Base-by-base conservation (phyloP, 2,888 invertebrate species). In the Galerucella pusilla region DNA sequence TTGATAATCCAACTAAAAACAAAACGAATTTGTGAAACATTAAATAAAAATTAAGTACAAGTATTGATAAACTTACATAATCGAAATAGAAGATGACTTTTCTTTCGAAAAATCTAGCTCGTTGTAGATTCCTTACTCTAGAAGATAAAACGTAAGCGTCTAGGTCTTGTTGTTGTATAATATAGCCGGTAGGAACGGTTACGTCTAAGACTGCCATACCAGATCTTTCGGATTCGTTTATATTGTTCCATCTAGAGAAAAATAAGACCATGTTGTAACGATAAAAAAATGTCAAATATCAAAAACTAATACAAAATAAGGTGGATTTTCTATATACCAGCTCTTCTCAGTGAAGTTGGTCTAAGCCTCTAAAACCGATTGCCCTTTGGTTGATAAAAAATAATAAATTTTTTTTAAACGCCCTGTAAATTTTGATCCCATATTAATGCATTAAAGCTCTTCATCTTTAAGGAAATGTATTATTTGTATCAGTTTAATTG, bases 31-130 rank as follows among this genome's bases (percentile, higher is more conserved):
- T 16, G 9, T 42, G 35, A 10, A 0, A 35, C 10, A 64, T 46
- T 11, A n/a, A 14, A 14, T 54, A 20, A 52, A 35, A 35, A 35
- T 35, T 35, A 6, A 35, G 5, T 6, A 6, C 6, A 35, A 35
- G 20, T 52, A 20, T 10, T 1, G 14, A 52, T 10, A 10, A 12
- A 91, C 94, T 93, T 89, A 97, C 96, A 86, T 94, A 97, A 87
- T 96, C 94, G 86, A 98, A 98, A 88, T 97, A 98, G 89, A 97
- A 97, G 67, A 96, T 89, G 76, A 97, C 93, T 90, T 97, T 96
- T 79, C 92, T 90, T 79, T 94, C 93, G 80, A 91, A 89, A 87
- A 93, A 97, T 83, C 93, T 92, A 64, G 97, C 98, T 77, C 97
- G 91, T 86, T 96, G 94, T 78, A 98, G 90, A 85, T 94, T 94